Evolutionary conservation across 2,797 vertebrate genomes (phyloP), one percentile per base, ranked within the genome.

Genomic region (Hozukius guyotensis): DNA sequence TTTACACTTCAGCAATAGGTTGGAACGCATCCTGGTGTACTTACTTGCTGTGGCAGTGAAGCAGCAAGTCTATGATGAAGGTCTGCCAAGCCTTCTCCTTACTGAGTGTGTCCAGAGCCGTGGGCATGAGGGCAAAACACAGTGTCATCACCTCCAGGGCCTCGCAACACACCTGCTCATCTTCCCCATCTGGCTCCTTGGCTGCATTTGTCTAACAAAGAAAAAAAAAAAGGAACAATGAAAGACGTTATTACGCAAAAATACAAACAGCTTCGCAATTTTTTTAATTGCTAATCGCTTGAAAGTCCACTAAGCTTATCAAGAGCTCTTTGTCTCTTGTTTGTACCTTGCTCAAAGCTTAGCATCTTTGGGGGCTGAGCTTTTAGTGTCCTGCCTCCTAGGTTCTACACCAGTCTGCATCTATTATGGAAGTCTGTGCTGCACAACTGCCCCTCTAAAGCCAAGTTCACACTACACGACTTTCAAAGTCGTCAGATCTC

Each of bases 51-150:
- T 99, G 99, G 95, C 99, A 99, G 94, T 99, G 99, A 87, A 99
- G 94, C 2, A 99, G 91, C 92, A 99, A 92, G 93, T 99, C 99
- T 89, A 99, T 99, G 90, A 99, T 99, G 90, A 99, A 99, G 1
- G 97, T 98, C 91, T 99, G 98, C 98, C 99, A 99, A 22, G 98
- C 98, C 88, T 99, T 99, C 90, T 99, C 99, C 94, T 99, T 99
- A 93, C 99, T 98, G 86, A 99, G 97, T 22, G 98, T 96, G 94
- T 99, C 99, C 78, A 99, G 94, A 81, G 98, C 98, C 4, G 98
- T 99, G 72, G 99, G 98, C 95, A 99, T 98, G 89, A 99, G 96
- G 91, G 99, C 98, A 73, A 99, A 99, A 92, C 99, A 99, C 78
- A 99, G 94, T 1, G 99, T 99, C 98, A 99, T 99, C 93, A 98